Percentiles rank a stretch among this genome's conserved stretches.
These are phyloP conservation scores for Chionis minor DNA, from an alignment of 2,113 vertebrate genomes.

Conservation along the genomic window DNA sequence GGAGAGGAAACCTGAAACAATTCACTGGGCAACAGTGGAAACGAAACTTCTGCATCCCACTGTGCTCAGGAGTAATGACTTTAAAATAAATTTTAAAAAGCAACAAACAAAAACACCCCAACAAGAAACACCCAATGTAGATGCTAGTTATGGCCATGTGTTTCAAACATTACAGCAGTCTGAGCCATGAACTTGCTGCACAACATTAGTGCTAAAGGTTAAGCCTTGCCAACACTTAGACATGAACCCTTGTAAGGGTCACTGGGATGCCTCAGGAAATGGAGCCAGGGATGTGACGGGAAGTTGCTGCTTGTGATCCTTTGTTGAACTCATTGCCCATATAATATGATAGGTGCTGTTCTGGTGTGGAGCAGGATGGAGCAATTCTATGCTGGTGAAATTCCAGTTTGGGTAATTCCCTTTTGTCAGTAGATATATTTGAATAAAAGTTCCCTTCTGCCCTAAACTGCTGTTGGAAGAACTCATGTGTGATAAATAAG, in stretches of 20 bases:
- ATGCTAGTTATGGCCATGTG: not conserved
- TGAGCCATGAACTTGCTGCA: not conserved
- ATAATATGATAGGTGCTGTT: not conserved
- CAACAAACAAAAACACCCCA: no score
- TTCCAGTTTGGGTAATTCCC: not conserved
- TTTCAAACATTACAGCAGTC: not conserved
- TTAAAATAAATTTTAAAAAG: not conserved
- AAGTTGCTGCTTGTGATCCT: not conserved
- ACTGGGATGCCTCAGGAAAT: not conserved
- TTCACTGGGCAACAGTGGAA: not conserved
- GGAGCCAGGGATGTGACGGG: not conserved
- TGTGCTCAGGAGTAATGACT: not conserved
- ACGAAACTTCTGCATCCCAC: not conserved
- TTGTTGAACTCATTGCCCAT: not conserved
- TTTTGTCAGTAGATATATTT: not conserved
- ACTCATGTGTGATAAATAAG: not conserved
- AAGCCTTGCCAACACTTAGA: not conserved
- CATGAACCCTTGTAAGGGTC: not conserved
- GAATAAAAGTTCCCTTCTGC: not conserved
- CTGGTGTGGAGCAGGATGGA: not conserved
- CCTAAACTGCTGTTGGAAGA: not conserved
- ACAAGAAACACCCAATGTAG: not conserved
- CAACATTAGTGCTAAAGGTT: not conserved
- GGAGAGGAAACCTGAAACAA: conserved; percentile 56
- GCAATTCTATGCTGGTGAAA: not conserved